A percentile compares a stretch with the other conserved stretches of the same genome.
phyloP scores from a whole-genome alignment of 2,888 invertebrate species.

The Apocheima hispidaria region DNA sequence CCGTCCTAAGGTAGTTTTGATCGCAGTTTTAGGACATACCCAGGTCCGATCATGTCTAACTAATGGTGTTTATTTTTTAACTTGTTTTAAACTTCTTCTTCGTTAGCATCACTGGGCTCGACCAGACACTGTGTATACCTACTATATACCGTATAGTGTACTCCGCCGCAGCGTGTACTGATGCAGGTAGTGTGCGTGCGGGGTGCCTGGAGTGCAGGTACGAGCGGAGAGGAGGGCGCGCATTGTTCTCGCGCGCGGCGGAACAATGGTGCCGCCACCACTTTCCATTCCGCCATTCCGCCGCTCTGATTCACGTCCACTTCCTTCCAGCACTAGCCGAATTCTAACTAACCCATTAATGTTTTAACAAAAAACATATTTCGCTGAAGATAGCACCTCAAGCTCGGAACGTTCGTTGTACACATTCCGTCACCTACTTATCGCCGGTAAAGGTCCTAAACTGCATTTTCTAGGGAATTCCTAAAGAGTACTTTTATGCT shows the following conservation, averaged over 20 bases:
- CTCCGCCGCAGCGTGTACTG: background rate
- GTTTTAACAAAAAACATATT: background rate
- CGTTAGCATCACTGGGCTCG: no score
- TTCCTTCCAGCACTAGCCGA: background rate
- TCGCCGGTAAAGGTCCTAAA: no score
- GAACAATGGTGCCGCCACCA: background rate
- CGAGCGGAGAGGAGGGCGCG: background rate
- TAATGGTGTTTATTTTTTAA: no score
- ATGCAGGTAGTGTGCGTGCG: background rate
- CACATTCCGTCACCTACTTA: no score
- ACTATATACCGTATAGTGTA: no score
- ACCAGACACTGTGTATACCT: no score
- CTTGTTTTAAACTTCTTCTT: no score
- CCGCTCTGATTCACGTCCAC: slow-evolving; percentile 38
- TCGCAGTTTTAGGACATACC: no score
- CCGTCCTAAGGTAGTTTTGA: no score
- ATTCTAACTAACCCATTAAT: slow-evolving; percentile 10
- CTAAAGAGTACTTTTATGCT: no score
- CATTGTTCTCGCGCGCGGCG: background rate
- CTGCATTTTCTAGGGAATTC: no score
- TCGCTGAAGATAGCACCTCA: background rate
- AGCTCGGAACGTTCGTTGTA: background rate
- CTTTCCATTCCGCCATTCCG: slow-evolving; percentile 41
- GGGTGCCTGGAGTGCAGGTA: background rate
- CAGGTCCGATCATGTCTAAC: no score